phyloP scores from a whole-genome alignment of 2,797 vertebrate genomes.

The Calcarius lapponicus region DNA sequence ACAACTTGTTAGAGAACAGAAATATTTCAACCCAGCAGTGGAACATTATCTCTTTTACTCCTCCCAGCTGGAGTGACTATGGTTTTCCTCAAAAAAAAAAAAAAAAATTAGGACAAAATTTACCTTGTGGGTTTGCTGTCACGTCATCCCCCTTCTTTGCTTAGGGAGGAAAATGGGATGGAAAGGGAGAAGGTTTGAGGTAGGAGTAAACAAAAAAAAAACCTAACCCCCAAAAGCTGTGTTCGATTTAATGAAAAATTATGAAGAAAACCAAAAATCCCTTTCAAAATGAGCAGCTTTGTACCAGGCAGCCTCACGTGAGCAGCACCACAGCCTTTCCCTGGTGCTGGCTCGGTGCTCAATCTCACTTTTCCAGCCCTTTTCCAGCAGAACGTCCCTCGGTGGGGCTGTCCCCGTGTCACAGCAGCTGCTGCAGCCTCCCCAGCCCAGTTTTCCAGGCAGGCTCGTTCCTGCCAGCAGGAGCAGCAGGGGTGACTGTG shows the following conservation, averaged over 20 bases:
- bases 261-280: background rate
- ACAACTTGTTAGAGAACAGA: background rate
- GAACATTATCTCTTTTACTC: background rate
- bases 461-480: background rate
- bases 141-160: background rate
- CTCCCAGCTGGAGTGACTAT: background rate
- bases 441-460: background rate
- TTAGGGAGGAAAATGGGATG: background rate
- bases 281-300: background rate
- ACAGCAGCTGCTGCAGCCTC: background rate
- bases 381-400: background rate
- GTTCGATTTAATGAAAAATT: background rate
- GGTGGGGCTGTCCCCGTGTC: background rate
- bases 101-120: background rate
- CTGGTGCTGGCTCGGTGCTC: background rate
- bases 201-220: background rate
- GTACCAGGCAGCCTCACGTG: background rate
- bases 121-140: background rate
- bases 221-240: background rate
- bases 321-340: background rate
- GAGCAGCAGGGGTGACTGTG: background rate
- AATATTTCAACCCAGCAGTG: slow-evolving; percentile 5
- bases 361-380: background rate
- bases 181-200: background rate
- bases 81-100: background rate